Evolutionary conservation across 1,140 invertebrate genomes (phyloP).

Genomic region (Anastrepha obliqua): DNA sequence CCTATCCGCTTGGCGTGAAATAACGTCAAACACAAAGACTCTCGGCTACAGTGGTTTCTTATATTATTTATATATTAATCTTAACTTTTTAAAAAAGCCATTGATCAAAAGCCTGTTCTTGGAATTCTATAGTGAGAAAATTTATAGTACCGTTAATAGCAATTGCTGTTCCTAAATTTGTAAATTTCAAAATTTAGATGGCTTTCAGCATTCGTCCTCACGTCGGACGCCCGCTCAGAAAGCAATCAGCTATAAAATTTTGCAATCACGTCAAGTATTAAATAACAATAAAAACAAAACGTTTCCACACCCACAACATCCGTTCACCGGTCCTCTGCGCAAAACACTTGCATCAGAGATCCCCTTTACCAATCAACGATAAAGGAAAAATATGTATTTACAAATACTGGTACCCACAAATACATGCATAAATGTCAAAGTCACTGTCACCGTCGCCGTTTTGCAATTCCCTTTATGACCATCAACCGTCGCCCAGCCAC

Average conservation of each 20-base stretch:
- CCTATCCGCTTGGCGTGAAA: too few species aligned
- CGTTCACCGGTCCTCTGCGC: not conserved
- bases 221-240: not conserved
- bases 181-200: too few species aligned
- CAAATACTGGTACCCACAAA: not conserved
- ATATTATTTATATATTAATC: too few species aligned
- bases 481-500: slow-evolving; percentile 50
- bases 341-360: slow-evolving; percentile 10
- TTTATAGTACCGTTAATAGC: too few species aligned
- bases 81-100: too few species aligned
- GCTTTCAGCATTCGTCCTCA: too few species aligned
- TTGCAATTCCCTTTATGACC: slow-evolving; percentile 70
- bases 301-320: slow-evolving; percentile 36
- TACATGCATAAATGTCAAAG: slow-evolving; percentile 23
- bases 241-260: slow-evolving; percentile 48
- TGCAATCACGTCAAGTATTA: slow-evolving; percentile 49
- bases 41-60: too few species aligned
- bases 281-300: slow-evolving; percentile 58
- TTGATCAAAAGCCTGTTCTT: too few species aligned
- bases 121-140: too few species aligned
- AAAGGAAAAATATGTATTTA: slow-evolving; percentile 66
- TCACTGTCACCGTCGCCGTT: slow-evolving; percentile 54
- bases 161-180: too few species aligned
- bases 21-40: too few species aligned
- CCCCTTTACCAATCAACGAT: slow-evolving; percentile 58